phyloP scores from a whole-genome alignment of 2,797 vertebrate species.

The Sphenodon punctatus region DNA sequence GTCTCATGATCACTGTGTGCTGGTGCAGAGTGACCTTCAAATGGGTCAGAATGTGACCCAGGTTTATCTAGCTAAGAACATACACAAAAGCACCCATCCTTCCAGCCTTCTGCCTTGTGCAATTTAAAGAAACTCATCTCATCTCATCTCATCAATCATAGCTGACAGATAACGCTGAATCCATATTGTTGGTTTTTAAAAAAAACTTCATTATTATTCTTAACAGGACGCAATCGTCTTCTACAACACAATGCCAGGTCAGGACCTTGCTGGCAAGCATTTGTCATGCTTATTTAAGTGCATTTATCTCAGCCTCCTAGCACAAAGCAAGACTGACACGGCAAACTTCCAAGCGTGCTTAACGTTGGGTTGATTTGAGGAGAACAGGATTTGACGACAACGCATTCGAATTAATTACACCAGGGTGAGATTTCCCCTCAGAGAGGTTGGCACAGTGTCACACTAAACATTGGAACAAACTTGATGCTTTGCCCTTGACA shows the following conservation, averaged over 20 bases:
- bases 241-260: slow-evolving; percentile 36
- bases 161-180: slow-evolving; percentile 30
- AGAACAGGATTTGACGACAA: slow-evolving; percentile 33
- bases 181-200: slow-evolving; percentile 38
- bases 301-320: slow-evolving; percentile 53
- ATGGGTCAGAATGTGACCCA: fast-evolving
- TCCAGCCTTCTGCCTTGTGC: neutral
- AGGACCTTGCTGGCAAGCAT: slow-evolving; percentile 49
- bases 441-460: slow-evolving; percentile 22
- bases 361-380: slow-evolving; percentile 19
- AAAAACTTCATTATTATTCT: slow-evolving; percentile 37
- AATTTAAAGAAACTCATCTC: slow-evolving; percentile 13
- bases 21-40: fast-evolving
- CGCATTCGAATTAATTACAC: slow-evolving; percentile 41
- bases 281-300: slow-evolving; percentile 64
- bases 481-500: neutral
- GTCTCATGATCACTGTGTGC: neutral
- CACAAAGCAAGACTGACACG: slow-evolving; percentile 45
- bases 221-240: slow-evolving; percentile 29
- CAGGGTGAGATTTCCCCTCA: slow-evolving; percentile 25
- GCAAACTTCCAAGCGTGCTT: slow-evolving; percentile 54
- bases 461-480: neutral
- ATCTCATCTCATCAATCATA: slow-evolving; percentile 19
- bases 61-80: neutral
- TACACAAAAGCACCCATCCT: neutral